These are phyloP conservation scores for Colletes collaris DNA, from an alignment of 2,888 invertebrate genomes.

Conservation along the genomic window DNA sequence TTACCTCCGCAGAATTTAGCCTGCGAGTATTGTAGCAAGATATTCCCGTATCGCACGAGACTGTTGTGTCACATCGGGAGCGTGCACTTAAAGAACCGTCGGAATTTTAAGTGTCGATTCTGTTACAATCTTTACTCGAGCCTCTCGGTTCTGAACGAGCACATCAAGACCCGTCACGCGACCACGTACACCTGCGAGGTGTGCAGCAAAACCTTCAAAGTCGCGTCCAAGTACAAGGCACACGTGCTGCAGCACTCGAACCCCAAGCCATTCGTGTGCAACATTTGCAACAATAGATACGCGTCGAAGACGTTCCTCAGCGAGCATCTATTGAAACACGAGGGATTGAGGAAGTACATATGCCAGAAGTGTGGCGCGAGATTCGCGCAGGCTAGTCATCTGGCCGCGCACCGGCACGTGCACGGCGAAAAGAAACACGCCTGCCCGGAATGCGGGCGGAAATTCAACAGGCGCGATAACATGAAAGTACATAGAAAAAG, in stretches of 20 bases:
- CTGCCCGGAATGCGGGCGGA: conserved; percentile 81
- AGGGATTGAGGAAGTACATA: conserved; percentile 80
- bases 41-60: conserved; percentile 81
- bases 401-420: conserved; percentile 81
- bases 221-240: conserved; percentile 80
- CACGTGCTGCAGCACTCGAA: conserved; percentile 81
- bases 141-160: conserved; percentile 80
- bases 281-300: conserved; percentile 80
- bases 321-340: conserved; percentile 81
- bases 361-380: conserved; percentile 81
- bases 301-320: conserved; percentile 81
- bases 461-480: conserved; percentile 81
- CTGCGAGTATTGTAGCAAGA: conserved; percentile 81
- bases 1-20: conserved; percentile 81
- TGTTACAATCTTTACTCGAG: conserved; percentile 82
- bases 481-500: conserved; percentile 82
- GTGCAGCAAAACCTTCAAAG: conserved; percentile 81
- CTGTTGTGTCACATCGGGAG: conserved; percentile 80
- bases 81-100: conserved; percentile 80
- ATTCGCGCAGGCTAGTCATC: conserved; percentile 81
- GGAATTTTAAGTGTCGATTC: conserved; percentile 81
- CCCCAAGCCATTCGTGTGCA: conserved; percentile 80
- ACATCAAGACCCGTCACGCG: conserved; percentile 80
- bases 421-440: conserved; percentile 81
- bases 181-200: conserved; percentile 80